A percentile compares a stretch with the other conserved stretches of the same genome.
These are phyloP conservation scores for Erebia ligea DNA, from an alignment of 2,888 invertebrate genomes.

Conservation along the genomic window DNA sequence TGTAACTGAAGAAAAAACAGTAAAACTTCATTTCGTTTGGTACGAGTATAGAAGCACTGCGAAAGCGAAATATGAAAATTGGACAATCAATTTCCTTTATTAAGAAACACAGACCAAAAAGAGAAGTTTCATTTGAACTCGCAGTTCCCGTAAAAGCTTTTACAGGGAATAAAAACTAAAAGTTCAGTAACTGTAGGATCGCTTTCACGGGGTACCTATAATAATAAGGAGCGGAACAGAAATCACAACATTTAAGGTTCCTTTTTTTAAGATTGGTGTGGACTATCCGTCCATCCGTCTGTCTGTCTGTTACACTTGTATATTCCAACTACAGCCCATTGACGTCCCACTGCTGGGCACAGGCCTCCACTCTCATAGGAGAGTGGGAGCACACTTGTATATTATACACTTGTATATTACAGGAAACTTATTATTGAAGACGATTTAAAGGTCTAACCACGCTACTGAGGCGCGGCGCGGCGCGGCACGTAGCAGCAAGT, in stretches of 20 bases:
- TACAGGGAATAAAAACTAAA: slow-evolving; percentile 59
- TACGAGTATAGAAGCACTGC: neutral
- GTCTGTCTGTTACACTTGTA: no score
- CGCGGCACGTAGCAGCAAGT: no score
- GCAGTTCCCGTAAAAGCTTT: slow-evolving; percentile 66
- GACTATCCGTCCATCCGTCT: no score
- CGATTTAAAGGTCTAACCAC: no score
- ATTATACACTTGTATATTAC: no score
- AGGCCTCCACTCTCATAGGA: no score
- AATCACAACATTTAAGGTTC: neutral
- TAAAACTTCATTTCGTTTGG: neutral
- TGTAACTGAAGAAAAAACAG: neutral
- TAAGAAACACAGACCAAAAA: slow-evolving; percentile 51
- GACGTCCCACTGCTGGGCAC: no score
- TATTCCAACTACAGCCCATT: no score
- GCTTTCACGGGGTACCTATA: neutral
- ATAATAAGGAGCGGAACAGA: neutral
- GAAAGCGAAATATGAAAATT: slow-evolving; percentile 41
- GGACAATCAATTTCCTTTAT: slow-evolving; percentile 55
- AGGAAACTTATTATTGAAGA: no score
- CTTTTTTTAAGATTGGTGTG: no score
- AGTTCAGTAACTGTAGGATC: slow-evolving; percentile 28
- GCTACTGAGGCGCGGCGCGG: no score
- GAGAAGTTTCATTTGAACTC: slow-evolving; percentile 65
- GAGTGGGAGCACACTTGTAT: no score